These are phyloP conservation scores for Odontophorus gujanensis DNA, from an alignment of 2,113 vertebrate genomes.

Conservation along the genomic window DNA sequence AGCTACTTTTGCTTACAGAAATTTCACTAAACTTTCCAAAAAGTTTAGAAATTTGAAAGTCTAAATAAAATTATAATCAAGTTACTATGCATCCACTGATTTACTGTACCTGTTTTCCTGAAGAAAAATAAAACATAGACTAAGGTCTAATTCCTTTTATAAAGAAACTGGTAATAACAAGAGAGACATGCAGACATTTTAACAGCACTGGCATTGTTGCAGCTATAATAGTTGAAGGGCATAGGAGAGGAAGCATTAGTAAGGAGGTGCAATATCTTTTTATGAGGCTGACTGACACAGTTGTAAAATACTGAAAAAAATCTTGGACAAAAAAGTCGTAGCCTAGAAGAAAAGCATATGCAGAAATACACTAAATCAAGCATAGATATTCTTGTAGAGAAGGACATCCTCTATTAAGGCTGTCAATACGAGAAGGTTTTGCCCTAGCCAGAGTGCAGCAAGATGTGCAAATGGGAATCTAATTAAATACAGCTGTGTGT, in stretches of 20 bases:
- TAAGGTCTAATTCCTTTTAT: background rate
- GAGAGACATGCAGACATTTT: background rate
- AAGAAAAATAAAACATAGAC: background rate
- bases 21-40: background rate
- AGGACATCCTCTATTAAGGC: background rate
- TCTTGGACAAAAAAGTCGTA: background rate
- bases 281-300: background rate
- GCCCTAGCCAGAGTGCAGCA: background rate
- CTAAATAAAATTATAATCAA: background rate
- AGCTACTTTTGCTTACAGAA: background rate
- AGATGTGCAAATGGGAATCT: background rate
- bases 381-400: background rate
- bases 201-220: background rate
- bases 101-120: background rate
- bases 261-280: background rate
- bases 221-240: background rate
- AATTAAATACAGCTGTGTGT: background rate
- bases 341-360: background rate
- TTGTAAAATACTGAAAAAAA: background rate
- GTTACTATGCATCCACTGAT: rapidly evolving
- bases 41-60: background rate
- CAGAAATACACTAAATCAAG: background rate
- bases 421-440: background rate
- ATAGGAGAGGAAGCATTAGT: background rate
- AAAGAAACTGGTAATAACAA: background rate